Base-by-base conservation (phyloP, 2,888 invertebrate species). In the Lysandra bellargus region DNA sequence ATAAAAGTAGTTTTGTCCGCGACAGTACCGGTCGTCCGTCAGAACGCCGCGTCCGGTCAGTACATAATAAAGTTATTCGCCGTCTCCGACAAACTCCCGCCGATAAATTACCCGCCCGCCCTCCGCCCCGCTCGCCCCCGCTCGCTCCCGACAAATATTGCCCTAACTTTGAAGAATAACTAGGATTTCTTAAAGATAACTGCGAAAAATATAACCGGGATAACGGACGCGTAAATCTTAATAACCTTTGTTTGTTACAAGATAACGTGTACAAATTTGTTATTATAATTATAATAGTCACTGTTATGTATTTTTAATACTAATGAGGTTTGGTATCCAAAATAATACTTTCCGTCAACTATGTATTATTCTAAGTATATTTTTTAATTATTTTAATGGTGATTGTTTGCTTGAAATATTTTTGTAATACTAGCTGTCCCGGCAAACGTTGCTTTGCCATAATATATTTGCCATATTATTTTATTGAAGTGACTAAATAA, bases 1-100 rank as follows among this genome's bases (percentile, higher is more conserved):
- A 23, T 44, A n/a, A 44, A 23, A 44, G 1, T 37, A 44, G 14
- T 87, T 90, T 78, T 86, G 85, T 80, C 0, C 61, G 14, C 80
- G 82, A 84, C 80, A 81, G 87, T 91, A 88, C 86, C 53, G 82
- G 82, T 81, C 84, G 83, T 78, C 57, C 78, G 73, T 73, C 84
- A 83, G 86, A 83, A 82, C 82, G 81, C 84, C 88, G 87, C 88
- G 89, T 94, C 94, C 94, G 94, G 93, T 94, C 93, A 93, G 90
- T 93, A 91, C 92, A 91, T 95, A 95, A 95, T 94, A 95, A 94
- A 94, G 93, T 95, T 93, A 94, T 94, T 94, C 92, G 87, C 92
- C 89, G 92, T 91, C 93, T 93, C 92, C 94, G 95, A 94, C 94
- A 94, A 93, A 95, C 92, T 94, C 91, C 90, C 90, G 89, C 88